Base-by-base conservation (phyloP, 2,888 invertebrate species). In the Limnephilus rhombicus region DNA sequence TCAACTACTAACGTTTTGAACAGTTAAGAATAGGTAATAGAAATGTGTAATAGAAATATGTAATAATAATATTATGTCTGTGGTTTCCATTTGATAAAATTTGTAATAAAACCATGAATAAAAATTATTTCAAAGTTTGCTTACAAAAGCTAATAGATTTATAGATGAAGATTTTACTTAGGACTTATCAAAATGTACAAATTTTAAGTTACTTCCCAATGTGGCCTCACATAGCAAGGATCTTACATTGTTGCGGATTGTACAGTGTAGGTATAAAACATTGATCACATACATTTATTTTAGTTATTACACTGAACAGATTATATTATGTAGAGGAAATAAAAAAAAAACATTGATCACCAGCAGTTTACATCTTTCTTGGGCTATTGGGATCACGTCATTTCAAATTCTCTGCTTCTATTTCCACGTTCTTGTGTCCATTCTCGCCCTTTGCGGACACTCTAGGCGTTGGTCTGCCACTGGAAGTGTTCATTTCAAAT, bases 391-490 rank as follows among this genome's bases (percentile, higher is more conserved):
- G 68, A 68, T 68, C 9, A 7, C 24, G 68, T n/a, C 68, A 68
- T n/a, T 24, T 86, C 12, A 86, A 24, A 37, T 45, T 86, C 41
- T 24, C 68, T 68, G 68, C 24, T 68, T 68, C 68, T 68, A 68
- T 68, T 68, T 68, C 68, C 68, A 68, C 7, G 68, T 9, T 68
- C n/a, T n/a, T 68, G 68, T 24, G 24, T 68, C n/a, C 68, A 68
- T 68, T 68, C 68, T 68, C 68, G 68, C 68, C 24, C 24, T 68
- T 68, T 24, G 68, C 24, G 68, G 68, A 24, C n/a, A 2, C 24
- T 86, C 92, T 88, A 93, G 80, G 92, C 92, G 82, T 92, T 93
- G 15, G 93, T 93, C 85, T 93, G 93, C 93, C 93, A 93, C 93
- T 93, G 91, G 81, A 93, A 93, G 41, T 11, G 91, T 90, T 83